These are phyloP conservation scores for Melanitta fusca DNA, from an alignment of 2,797 vertebrate genomes.

Conservation along the genomic window DNA sequence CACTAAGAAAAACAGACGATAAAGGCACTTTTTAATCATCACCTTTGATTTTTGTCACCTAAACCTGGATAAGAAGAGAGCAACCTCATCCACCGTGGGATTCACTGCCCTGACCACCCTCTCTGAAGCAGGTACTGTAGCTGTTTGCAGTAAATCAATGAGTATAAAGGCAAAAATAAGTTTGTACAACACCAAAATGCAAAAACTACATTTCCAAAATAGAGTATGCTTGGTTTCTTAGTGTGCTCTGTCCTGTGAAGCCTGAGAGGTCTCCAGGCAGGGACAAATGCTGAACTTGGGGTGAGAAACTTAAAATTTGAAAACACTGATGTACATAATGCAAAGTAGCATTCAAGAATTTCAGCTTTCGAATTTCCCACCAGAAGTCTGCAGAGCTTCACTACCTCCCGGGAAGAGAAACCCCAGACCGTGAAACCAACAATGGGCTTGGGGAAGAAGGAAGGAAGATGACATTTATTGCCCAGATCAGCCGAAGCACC, in stretches of 20 bases:
- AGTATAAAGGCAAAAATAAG: background rate
- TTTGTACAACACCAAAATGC: background rate
- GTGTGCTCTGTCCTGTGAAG: background rate
- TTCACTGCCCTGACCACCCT: background rate
- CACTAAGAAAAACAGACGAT: background rate
- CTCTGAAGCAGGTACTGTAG: background rate
- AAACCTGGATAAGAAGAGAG: background rate
- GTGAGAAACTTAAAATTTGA: background rate
- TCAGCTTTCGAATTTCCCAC: background rate
- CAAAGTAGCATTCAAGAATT: background rate
- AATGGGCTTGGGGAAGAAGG: background rate
- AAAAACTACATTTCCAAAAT: background rate
- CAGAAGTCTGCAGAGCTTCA: accelerated
- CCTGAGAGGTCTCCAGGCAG: background rate
- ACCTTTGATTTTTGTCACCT: background rate
- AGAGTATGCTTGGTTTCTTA: accelerated
- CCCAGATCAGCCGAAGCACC: background rate
- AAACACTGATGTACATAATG: background rate
- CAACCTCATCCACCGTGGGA: background rate
- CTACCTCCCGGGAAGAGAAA: background rate
- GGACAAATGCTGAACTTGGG: background rate
- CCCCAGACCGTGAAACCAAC: background rate
- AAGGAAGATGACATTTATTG: background rate
- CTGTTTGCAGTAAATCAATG: background rate
- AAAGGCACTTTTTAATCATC: background rate